Evolutionary conservation across 2,113 vertebrate species (phyloP).

Genomic region (Strigops habroptila): DNA sequence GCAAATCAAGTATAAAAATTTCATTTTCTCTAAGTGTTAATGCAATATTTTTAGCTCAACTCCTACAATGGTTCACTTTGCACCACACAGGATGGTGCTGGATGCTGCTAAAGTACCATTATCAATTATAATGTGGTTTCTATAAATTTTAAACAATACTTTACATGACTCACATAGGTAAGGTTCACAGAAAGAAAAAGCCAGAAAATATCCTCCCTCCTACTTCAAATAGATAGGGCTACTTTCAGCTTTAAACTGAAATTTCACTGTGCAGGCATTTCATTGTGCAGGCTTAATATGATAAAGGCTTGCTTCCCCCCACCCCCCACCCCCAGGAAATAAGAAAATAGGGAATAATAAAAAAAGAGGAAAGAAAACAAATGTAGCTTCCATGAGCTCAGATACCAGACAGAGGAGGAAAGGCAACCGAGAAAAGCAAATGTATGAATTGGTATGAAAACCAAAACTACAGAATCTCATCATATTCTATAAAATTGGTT

Average conservation of each 20-base stretch:
- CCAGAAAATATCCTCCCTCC: background rate
- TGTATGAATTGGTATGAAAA: slow-evolving; percentile 30
- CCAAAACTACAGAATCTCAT: slow-evolving; percentile 27
- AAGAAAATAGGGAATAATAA: background rate
- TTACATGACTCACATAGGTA: slow-evolving; percentile 28
- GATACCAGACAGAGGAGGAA: background rate
- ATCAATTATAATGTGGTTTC: slow-evolving; percentile 62
- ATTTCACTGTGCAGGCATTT: slow-evolving; percentile 49
- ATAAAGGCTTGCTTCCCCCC: background rate
- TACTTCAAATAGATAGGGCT: slow-evolving; percentile 19
- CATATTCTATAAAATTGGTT: slow-evolving; percentile 29
- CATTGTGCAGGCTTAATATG: slow-evolving; percentile 21
- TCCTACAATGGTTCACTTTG: slow-evolving; percentile 55
- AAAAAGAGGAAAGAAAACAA: background rate
- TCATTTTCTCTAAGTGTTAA: slow-evolving; percentile 71
- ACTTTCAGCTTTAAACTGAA: slow-evolving; percentile 55
- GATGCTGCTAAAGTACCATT: slow-evolving; percentile 55
- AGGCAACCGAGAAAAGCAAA: background rate
- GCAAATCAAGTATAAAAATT: slow-evolving; percentile 69
- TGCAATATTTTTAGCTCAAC: slow-evolving; percentile 66
- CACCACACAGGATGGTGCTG: slow-evolving; percentile 46
- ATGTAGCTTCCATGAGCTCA: background rate
- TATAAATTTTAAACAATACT: slow-evolving; percentile 53
- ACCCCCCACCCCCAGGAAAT: background rate
- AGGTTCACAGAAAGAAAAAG: slow-evolving; percentile 44